Conservation (phyloP, 1,140 invertebrate species). For the Cheumatopsyche charites region DNA sequence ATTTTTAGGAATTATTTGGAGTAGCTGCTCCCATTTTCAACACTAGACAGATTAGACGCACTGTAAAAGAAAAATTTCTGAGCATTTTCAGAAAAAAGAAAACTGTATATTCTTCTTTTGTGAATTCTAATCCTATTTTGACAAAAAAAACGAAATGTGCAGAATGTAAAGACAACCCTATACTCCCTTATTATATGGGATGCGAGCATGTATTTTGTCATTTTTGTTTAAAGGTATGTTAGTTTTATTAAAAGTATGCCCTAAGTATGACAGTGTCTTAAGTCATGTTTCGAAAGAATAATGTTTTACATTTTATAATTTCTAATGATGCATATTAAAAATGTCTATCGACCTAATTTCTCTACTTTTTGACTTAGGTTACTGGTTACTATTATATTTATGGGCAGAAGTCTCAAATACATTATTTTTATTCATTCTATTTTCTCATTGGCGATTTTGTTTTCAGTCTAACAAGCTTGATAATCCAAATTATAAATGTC, state of each 20-base stretch:
- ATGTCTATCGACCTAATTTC: no score
- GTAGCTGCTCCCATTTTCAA: slow-evolving; percentile 41
- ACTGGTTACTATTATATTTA: no score
- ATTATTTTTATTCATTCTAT: no score
- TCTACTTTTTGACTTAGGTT: no score
- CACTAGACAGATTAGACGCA: slow-evolving; percentile 33
- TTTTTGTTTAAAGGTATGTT: slow-evolving; percentile 54
- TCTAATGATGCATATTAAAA: no score
- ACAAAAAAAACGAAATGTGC: slow-evolving; percentile 54
- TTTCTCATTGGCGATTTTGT: slow-evolving; percentile 31
- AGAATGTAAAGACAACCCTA: slow-evolving; percentile 54
- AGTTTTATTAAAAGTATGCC: not conserved
- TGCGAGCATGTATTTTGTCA: slow-evolving; percentile 58
- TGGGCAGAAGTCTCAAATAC: no score
- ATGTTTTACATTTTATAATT: no score
- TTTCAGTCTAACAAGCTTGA: slow-evolving; percentile 56
- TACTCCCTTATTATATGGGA: slow-evolving; percentile 57
- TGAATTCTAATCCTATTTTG: slow-evolving; percentile 44
- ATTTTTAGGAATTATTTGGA: slow-evolving; percentile 45
- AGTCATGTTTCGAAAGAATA: no score
- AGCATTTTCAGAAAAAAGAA: slow-evolving; percentile 34
- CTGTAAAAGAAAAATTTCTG: slow-evolving; percentile 42
- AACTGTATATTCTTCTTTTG: slow-evolving; percentile 30
- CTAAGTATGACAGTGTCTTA: no score
- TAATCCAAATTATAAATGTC: slow-evolving; percentile 55